Base-by-base conservation (phyloP, 2,888 invertebrate species). In the Xiphydria camelus region DNA sequence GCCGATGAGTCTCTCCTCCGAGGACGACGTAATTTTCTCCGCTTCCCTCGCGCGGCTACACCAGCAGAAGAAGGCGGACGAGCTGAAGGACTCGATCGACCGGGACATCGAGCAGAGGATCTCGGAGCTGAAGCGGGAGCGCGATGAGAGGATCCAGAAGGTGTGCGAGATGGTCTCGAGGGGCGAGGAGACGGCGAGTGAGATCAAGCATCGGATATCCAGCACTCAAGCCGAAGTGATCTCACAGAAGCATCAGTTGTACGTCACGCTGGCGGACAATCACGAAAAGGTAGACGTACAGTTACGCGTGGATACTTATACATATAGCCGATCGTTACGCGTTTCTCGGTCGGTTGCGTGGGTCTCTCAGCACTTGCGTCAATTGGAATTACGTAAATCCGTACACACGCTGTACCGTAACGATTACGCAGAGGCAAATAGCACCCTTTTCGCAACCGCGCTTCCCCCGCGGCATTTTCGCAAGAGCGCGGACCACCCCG, bases 91-190 rank as follows among this genome's bases (percentile, higher is more conserved):
- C 51, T 79, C 79, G 57, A 81, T 85, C 49, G 77, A 76, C 35
- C 64, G 75, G 42, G 77, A 80, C 1, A 77, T 81, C 0, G 78
- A 81, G 41, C 77, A 78, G 29, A 82, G 81, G 66, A 80, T 84
- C 38, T 75, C 76, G 15, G 72, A 76, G 4, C 76, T 84, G 18
- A 63, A 76, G 15, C 75, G 77, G 43, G 69, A 76, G 10, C 81
- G 80, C 61, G 69, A 76, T 1, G 65, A 61, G 3, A 73, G 80
- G 47, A 55, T 83, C 9, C 59, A 64, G 12, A 79, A 81, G 56
- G 75, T 81, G 0, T 53, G 66, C 0, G 70, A 73, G 4, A 65
- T 82, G 18, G 77, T 79, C 52, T 75, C 76, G 41, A 62, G 75
- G 4, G 79, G 79, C 1, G 78, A 79, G 35, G 65, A 78, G 57